These are phyloP conservation scores for Psittacara wagleri DNA, from an alignment of 2,113 vertebrate genomes.

Conservation along the genomic window DNA sequence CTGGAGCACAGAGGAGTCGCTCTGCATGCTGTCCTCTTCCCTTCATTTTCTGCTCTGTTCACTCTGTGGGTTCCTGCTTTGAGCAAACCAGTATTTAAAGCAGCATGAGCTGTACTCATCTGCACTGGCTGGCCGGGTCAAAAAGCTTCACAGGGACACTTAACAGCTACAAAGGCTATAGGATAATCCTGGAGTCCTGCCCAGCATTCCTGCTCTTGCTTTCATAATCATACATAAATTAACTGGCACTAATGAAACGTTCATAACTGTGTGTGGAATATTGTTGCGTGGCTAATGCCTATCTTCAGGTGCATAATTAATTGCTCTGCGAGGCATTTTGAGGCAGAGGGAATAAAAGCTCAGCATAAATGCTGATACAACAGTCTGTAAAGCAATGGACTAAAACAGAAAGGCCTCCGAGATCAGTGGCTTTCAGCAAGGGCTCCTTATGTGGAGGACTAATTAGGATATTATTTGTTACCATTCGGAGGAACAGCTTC, in stretches of 20 bases:
- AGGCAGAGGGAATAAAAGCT: slow-evolving; percentile 34
- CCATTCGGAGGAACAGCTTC: slow-evolving; percentile 61
- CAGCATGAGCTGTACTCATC: background rate
- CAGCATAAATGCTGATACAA: background rate
- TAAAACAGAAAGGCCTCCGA: slow-evolving; percentile 2
- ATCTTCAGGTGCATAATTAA: slow-evolving; percentile 45
- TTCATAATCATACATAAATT: slow-evolving; percentile 35
- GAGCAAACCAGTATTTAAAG: slow-evolving; percentile 17
- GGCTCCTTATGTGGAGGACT: background rate
- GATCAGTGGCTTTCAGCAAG: slow-evolving; percentile 33
- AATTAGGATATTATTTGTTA: slow-evolving; percentile 64
- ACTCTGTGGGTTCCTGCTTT: background rate
- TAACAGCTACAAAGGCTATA: background rate
- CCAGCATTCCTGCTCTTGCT: slow-evolving; percentile 4
- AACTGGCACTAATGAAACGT: slow-evolving; percentile 38
- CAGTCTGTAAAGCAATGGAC: slow-evolving; percentile 9
- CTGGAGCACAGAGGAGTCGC: background rate
- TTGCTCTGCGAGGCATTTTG: slow-evolving; percentile 40
- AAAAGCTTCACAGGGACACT: slow-evolving; percentile 31
- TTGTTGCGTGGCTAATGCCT: slow-evolving; percentile 31
- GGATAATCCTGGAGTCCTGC: slow-evolving; percentile 49
- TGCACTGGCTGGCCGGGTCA: slow-evolving; percentile 27
- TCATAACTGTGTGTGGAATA: background rate
- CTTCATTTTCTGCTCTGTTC: slow-evolving; percentile 4
- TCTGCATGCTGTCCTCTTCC: background rate